These are phyloP conservation scores for Cydia pomonella DNA, from an alignment of 1,140 invertebrate species.

Conservation along the genomic window DNA sequence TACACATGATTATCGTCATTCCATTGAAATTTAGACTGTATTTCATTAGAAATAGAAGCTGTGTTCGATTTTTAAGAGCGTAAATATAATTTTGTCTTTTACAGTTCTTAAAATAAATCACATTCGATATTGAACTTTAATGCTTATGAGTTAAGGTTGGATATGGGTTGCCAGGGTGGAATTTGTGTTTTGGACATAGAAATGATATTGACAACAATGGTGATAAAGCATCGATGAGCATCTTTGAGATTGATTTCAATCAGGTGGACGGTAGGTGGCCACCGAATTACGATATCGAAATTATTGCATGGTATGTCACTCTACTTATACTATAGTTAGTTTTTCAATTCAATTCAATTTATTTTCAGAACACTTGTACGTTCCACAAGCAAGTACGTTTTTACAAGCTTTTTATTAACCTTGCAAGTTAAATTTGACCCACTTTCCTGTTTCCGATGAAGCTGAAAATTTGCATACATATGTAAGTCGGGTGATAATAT, in stretches of 20 bases:
- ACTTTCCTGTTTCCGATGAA: too few species aligned
- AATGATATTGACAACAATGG: constrained; percentile 49
- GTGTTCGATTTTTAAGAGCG: background rate
- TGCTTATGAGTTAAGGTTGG: background rate
- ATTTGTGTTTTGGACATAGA: constrained; percentile 37
- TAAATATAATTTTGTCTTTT: constrained; percentile 2
- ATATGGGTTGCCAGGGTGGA: background rate
- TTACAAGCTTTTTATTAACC: too few species aligned
- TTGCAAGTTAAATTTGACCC: too few species aligned
- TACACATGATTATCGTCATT: background rate
- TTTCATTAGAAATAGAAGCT: background rate
- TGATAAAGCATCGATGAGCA: constrained; percentile 56
- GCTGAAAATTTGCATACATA: too few species aligned
- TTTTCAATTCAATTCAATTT: too few species aligned
- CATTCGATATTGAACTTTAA: background rate
- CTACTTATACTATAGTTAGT: background rate
- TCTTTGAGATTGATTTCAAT: constrained; percentile 65
- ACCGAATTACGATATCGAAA: constrained; percentile 53
- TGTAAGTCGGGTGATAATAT: too few species aligned
- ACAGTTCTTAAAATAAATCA: background rate
- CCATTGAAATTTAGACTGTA: background rate
- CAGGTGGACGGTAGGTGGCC: constrained; percentile 65
- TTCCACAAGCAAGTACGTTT: too few species aligned
- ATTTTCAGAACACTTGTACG: too few species aligned
- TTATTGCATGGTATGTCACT: background rate